A percentile compares a stretch with the other conserved stretches of the same genome.
These are phyloP conservation scores for Pegoplata infirma DNA, from an alignment of 2,888 invertebrate species.

Conservation along the genomic window DNA sequence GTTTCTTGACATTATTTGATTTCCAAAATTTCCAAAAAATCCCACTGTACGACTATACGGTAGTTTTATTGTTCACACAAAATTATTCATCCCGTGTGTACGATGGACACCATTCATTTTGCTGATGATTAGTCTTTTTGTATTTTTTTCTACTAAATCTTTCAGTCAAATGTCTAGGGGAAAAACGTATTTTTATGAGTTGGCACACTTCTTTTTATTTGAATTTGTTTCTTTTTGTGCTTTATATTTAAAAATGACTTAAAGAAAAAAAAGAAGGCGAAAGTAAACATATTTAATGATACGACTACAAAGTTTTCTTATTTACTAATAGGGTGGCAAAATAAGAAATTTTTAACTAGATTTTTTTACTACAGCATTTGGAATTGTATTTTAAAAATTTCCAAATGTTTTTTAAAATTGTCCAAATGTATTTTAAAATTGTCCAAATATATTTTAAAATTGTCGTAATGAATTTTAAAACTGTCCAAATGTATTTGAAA, in stretches of 20 bases:
- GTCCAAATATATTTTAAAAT: too few species aligned
- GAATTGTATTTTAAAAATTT: too few species aligned
- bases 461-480: too few species aligned
- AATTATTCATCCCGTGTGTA: neutral
- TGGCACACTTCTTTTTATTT: conserved; percentile 37
- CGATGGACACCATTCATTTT: neutral
- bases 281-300: neutral
- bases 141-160: neutral
- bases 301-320: neutral
- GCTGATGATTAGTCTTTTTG: conserved; percentile 4
- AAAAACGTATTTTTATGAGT: conserved; percentile 22
- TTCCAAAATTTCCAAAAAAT: too few species aligned
- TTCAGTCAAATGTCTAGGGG: conserved; percentile 8
- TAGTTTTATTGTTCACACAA: neutral
- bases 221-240: neutral
- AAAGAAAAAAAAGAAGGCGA: neutral
- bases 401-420: too few species aligned
- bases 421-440: too few species aligned
- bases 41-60: too few species aligned
- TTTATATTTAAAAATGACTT: neutral
- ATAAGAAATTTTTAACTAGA: too few species aligned
- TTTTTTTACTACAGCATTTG: too few species aligned
- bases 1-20: too few species aligned
- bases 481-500: too few species aligned
- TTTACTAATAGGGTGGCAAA: too few species aligned